phyloP scores from a whole-genome alignment of 2,113 vertebrate species.

The Ranitomeya imitator region DNA sequence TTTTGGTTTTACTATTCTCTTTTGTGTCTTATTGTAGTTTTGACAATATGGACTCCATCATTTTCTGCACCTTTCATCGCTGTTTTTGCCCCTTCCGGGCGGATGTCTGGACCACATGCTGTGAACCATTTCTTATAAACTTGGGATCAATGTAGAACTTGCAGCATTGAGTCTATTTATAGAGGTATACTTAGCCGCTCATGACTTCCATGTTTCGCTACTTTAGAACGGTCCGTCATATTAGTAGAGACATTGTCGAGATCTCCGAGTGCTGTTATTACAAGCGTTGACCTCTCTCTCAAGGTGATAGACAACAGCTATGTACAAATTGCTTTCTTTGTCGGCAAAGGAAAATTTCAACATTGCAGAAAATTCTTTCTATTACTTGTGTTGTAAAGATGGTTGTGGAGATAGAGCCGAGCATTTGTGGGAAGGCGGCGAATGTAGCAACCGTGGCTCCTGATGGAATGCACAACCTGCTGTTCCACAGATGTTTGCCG shows the following conservation, averaged over 20 bases:
- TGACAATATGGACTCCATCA: background rate
- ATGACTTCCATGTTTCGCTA: slow-evolving; percentile 3
- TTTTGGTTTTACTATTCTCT: too few species aligned
- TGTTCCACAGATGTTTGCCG: slow-evolving; percentile 36
- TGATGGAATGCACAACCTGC: slow-evolving; percentile 30
- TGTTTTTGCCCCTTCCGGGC: background rate
- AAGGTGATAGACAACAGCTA: slow-evolving; percentile 32
- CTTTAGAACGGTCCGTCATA: slow-evolving; percentile 1
- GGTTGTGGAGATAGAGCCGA: background rate
- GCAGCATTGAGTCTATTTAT: background rate
- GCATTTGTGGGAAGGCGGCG: background rate
- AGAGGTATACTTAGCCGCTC: background rate
- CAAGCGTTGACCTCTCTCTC: slow-evolving; percentile 17
- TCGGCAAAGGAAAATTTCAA: slow-evolving; percentile 34
- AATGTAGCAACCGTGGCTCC: slow-evolving; percentile 12
- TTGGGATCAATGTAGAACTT: background rate
- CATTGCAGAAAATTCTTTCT: slow-evolving; percentile 37
- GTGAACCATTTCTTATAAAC: background rate
- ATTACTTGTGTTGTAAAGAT: slow-evolving; percentile 41
- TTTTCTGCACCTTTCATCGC: background rate
- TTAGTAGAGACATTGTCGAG: slow-evolving; percentile 25
- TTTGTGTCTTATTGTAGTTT: too few species aligned
- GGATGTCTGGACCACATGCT: background rate
- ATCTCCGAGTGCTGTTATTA: slow-evolving; percentile 34
- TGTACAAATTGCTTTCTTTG: slow-evolving; percentile 51